Evolutionary conservation across 1,140 invertebrate species (phyloP), one percentile per base, ranked within the genome.

Genomic region (Drosophila biarmipes): DNA sequence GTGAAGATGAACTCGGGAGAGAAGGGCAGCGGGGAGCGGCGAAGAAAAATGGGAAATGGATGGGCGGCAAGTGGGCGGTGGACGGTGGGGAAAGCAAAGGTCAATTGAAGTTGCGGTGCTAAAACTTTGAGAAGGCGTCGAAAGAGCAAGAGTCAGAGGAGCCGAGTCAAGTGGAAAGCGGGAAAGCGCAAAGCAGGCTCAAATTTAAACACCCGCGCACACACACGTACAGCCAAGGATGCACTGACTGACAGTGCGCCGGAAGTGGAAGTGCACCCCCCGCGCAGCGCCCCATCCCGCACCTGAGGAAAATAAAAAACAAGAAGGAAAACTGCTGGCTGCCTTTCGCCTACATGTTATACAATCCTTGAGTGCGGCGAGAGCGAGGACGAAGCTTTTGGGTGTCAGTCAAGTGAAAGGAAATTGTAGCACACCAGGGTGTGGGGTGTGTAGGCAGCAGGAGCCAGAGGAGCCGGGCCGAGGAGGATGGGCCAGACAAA

Each of bases 401-500:
- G 82, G 67, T 89, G 85, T 89, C 84, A 89, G 85, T 89, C 84
- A 89, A 90, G 84, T 89, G 84, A 89, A 89, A 89, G 84, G 84
- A 89, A 89, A 89, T 89, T 89, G 84, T 89, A 73, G 75, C 84
- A 56, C 63, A 76, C 72, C 76, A 15, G 37, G 38, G 10, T 35
- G 11, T 29, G 6, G 15, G 43, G 29, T 10, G n/a, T n/a, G n/a
- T n/a, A n/a, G n/a, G n/a, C n/a, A n/a, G n/a, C n/a, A n/a, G n/a
- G n/a, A n/a, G 15, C 15, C 11, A 11, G 7, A 19, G 40, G 24
- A 34, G 24, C 46, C 34, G 21, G 10, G 34, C 31, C 8, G 19
- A 10, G 17, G 27, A 48, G 38, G 40, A 29, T 45, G 79, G 58
- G 58, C 78, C 82, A 87, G 82, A 87, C 82, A 82, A 82, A 89